A percentile compares a stretch with the other conserved stretches of the same genome.
Evolutionary conservation across 2,113 vertebrate species (phyloP).

Genomic region (Acrocephalus kingi): DNA sequence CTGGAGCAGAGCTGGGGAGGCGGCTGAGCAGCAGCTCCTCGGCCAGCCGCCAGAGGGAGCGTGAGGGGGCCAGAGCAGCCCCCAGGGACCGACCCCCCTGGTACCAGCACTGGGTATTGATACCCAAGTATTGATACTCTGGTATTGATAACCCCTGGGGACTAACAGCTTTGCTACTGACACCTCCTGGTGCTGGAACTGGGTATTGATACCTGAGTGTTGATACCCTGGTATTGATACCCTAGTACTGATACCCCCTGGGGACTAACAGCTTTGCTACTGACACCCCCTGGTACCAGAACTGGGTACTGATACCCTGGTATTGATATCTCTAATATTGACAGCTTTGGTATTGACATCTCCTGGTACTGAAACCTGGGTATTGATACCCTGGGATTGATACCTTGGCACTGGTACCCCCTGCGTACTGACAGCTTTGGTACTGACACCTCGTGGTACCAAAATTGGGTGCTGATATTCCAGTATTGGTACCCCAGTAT

Average conservation of each 20-base stretch:
- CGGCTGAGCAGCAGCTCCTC: neutral
- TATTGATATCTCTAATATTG: no score
- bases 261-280: neutral
- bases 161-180: neutral
- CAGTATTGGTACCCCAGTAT: no score
- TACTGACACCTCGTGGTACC: no score
- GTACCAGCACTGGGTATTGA: neutral
- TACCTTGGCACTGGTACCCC: no score
- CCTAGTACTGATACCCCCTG: no score
- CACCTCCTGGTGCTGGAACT: rapidly evolving
- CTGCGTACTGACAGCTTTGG: no score
- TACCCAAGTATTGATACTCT: rapidly evolving
- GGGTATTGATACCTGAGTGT: no score
- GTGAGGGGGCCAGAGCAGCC: neutral
- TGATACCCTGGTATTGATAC: neutral
- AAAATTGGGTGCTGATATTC: no score
- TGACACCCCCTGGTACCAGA: neutral
- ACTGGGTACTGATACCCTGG: neutral
- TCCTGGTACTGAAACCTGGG: no score
- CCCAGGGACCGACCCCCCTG: no score
- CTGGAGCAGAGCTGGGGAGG: neutral
- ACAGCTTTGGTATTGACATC: no score
- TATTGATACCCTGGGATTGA: no score
- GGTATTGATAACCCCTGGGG: neutral
- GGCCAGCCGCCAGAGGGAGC: conserved; percentile 28